Percentiles rank a stretch among this genome's conserved stretches.
These are phyloP conservation scores for Plagodis dolabraria DNA, from an alignment of 2,888 invertebrate species.

Conservation along the genomic window DNA sequence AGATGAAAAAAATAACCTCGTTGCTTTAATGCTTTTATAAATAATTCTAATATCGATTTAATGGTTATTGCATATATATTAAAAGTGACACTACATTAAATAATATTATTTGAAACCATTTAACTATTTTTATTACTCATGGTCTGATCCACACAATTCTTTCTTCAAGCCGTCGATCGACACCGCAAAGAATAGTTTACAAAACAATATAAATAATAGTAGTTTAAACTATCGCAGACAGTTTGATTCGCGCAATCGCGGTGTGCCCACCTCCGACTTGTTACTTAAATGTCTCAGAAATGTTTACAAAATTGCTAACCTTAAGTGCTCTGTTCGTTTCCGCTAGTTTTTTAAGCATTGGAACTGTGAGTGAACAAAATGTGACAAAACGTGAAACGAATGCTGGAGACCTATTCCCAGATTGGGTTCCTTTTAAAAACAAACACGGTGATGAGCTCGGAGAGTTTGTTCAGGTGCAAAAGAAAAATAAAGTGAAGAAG, in stretches of 20 bases:
- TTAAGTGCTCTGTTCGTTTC: constrained; percentile 46
- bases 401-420: constrained; percentile 64
- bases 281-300: constrained; percentile 43
- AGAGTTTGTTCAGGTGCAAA: constrained; percentile 60
- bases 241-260: constrained; percentile 66
- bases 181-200: constrained; percentile 70
- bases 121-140: not conserved
- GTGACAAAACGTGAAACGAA: constrained; percentile 62
- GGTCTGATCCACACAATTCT: constrained; percentile 59
- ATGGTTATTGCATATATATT: no score
- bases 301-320: constrained; percentile 42
- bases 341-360: constrained; percentile 52
- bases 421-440: constrained; percentile 79
- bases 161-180: constrained; percentile 43
- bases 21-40: no score
- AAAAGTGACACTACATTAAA: not conserved
- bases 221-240: constrained; percentile 61
- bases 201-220: constrained; percentile 84
- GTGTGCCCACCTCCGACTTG: constrained; percentile 46
- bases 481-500: constrained; percentile 68
- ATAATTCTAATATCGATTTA: no score
- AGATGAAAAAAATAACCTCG: no score
- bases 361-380: constrained; percentile 61
- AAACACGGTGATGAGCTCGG: constrained; percentile 71
- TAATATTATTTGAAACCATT: not conserved